A percentile compares a stretch with the other conserved stretches of the same genome.
Conservation (phyloP, 2,888 invertebrate genomes). For the Diploptera punctata region DNA sequence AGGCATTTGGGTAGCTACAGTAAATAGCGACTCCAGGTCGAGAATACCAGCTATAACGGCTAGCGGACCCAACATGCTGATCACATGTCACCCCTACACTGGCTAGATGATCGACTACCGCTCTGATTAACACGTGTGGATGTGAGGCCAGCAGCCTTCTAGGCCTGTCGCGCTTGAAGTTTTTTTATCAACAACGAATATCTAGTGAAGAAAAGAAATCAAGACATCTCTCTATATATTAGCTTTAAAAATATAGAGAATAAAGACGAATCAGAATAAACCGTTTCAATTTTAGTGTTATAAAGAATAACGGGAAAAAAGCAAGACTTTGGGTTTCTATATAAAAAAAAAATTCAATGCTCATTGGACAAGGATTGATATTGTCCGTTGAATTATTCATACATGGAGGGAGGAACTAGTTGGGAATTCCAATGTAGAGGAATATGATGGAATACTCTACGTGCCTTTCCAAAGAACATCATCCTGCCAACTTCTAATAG, state of each 20-base stretch:
- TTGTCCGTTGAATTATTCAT: constrained; percentile 42
- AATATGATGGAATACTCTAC: constrained; percentile 38
- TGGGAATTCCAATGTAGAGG: constrained; percentile 36
- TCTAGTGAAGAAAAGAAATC: constrained; percentile 1
- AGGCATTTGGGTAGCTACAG: no score
- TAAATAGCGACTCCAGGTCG: no score
- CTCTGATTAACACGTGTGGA: no score
- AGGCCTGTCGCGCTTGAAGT: no score
- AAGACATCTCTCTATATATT: not conserved
- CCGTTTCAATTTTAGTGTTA: constrained; percentile 21
- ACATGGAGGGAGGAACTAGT: constrained; percentile 27
- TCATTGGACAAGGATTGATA: constrained; percentile 42
- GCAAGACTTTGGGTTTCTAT: constrained; percentile 15
- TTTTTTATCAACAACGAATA: no score
- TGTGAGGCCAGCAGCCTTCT: no score
- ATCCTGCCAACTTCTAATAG: constrained; percentile 22
- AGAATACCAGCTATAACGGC: no score
- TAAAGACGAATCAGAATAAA: constrained; percentile 17
- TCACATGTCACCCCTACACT: no score
- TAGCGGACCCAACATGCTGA: no score
- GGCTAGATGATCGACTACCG: no score
- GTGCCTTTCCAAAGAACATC: constrained; percentile 32
- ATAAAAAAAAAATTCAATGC: constrained; percentile 35
- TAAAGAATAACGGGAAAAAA: constrained; percentile 19
- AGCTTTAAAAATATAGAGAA: not conserved